Conservation (phyloP, 2,888 invertebrate genomes). For the Sarcophaga carnaria region DNA sequence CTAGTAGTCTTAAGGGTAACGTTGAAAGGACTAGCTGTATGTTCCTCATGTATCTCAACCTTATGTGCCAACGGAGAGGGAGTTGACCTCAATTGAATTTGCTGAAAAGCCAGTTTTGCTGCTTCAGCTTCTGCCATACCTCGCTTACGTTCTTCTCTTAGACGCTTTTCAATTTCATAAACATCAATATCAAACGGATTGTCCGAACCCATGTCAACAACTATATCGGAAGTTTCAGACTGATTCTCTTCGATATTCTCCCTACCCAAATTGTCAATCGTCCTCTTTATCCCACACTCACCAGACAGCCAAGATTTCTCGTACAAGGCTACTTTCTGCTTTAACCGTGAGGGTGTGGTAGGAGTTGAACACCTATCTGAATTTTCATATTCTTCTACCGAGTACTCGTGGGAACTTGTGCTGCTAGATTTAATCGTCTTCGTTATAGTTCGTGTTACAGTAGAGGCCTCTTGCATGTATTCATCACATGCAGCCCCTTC, state of each 20-base stretch:
- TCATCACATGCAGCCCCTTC: conserved; percentile 27
- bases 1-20: conserved; percentile 83
- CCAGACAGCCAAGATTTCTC: conserved; percentile 89
- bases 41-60: conserved; percentile 76
- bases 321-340: conserved; percentile 90
- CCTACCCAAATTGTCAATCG: conserved; percentile 76
- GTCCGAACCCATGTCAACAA: conserved; percentile 72
- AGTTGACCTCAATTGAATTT: conserved; percentile 84
- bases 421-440: conserved; percentile 75
- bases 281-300: conserved; percentile 71
- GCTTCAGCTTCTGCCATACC: conserved; percentile 82
- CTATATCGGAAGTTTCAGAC: conserved; percentile 69
- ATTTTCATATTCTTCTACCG: conserved; percentile 72
- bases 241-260: conserved; percentile 67
- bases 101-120: conserved; percentile 82
- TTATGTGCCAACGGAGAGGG: conserved; percentile 83
- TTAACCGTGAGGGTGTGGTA: conserved; percentile 83
- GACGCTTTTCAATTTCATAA: conserved; percentile 84
- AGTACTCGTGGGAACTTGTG: conserved; percentile 66
- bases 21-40: conserved; percentile 76
- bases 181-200: conserved; percentile 83
- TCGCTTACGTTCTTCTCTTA: conserved; percentile 83
- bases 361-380: conserved; percentile 68
- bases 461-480: conserved; percentile 71
- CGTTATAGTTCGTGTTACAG: conserved; percentile 75